phyloP scores from a whole-genome alignment of 2,888 invertebrate genomes.

The Leptarthrus brevirostris region DNA sequence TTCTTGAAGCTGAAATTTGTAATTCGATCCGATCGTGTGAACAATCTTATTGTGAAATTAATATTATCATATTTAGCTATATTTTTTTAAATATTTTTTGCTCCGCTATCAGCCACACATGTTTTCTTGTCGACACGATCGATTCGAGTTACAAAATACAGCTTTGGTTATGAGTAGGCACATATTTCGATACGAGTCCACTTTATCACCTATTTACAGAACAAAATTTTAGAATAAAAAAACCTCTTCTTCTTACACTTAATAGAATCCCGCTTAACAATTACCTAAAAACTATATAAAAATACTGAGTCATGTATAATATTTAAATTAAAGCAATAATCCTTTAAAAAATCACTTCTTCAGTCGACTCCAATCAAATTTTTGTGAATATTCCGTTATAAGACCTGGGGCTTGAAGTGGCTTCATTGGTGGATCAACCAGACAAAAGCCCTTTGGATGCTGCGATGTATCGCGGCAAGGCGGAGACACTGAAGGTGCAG shows the following conservation, averaged over 20 bases:
- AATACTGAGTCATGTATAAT: constrained; percentile 23
- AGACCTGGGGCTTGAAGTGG: constrained; percentile 56
- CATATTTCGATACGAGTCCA: too few relatives aligned
- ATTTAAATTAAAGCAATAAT: background rate
- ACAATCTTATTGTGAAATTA: too few relatives aligned
- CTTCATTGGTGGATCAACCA: constrained; percentile 49
- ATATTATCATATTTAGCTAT: too few relatives aligned
- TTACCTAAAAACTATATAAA: constrained; percentile 14
- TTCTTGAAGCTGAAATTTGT: too few relatives aligned
- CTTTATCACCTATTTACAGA: too few relatives aligned
- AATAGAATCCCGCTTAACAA: background rate
- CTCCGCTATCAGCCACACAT: too few relatives aligned
- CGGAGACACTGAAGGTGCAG: constrained; percentile 55
- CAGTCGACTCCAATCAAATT: constrained; percentile 48
- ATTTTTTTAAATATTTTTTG: too few relatives aligned
- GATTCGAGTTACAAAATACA: too few relatives aligned
- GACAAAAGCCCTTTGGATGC: constrained; percentile 49
- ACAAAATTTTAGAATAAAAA: background rate
- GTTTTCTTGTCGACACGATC: too few relatives aligned
- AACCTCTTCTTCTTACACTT: background rate
- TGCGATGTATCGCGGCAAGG: constrained; percentile 56
- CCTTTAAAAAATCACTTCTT: constrained; percentile 15
- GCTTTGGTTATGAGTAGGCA: too few relatives aligned
- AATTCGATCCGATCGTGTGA: too few relatives aligned
- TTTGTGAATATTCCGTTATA: constrained; percentile 55